Conservation (phyloP, 92 coral and sea anemone genomes). For the Desmophyllum pertusum region DNA sequence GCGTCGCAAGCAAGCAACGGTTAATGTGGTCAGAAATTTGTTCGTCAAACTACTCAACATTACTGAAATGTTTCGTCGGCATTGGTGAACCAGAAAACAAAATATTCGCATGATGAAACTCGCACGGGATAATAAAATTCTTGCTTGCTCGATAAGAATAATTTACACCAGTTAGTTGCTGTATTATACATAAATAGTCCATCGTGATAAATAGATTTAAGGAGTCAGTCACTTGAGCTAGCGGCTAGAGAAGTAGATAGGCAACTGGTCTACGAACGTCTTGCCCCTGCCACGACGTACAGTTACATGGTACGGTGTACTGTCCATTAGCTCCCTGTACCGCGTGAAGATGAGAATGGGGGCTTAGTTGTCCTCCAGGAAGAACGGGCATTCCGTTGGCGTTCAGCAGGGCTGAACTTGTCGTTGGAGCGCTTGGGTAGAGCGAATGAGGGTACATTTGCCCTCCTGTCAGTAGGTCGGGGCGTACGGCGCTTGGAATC, state of each 20-base stretch:
- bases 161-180: constrained; percentile 82
- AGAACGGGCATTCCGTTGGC: constrained; percentile 77
- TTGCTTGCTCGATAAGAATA: constrained; percentile 66
- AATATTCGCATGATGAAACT: constrained; percentile 9
- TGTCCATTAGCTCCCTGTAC: constrained; percentile 95
- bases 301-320: constrained; percentile 96
- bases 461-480: constrained; percentile 82
- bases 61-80: constrained; percentile 55
- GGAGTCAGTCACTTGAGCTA: constrained; percentile 65
- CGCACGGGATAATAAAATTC: constrained; percentile 42
- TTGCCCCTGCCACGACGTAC: constrained; percentile 87
- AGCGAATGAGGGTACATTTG: constrained; percentile 82
- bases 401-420: constrained; percentile 76
- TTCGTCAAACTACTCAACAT: constrained; percentile 41
- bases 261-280: constrained; percentile 97
- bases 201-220: constrained; percentile 66
- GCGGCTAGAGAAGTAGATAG: constrained; percentile 86
- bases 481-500: constrained; percentile 86
- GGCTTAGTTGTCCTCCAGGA: constrained; percentile 77
- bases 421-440: constrained; percentile 76
- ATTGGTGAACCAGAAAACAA: constrained; percentile 17
- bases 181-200: constrained; percentile 74
- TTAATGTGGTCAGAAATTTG: constrained; percentile 60
- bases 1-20: constrained; percentile 69
- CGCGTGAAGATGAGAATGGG: constrained; percentile 89